phyloP scores from a whole-genome alignment of 2,888 invertebrate species.

The Ganaspis brasiliensis region DNA sequence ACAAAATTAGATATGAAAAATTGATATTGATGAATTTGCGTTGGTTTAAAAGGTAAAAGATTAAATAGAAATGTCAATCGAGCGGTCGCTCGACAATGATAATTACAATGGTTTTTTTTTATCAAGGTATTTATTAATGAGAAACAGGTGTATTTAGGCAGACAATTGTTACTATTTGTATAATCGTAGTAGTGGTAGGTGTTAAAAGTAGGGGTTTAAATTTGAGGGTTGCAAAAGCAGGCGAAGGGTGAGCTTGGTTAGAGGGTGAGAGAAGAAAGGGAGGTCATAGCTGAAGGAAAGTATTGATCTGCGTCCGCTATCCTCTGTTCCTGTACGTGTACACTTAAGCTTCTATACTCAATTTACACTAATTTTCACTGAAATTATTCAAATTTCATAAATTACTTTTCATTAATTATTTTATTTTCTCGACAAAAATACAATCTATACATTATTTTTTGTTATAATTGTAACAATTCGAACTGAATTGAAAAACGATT shows the following conservation, averaged over 20 bases:
- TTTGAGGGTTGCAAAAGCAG: conserved; percentile 70
- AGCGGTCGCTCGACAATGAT: not conserved
- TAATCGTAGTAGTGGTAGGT: conserved; percentile 11
- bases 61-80: conserved; percentile 21
- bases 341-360: conserved; percentile 65
- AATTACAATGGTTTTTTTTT: not conserved
- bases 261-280: conserved; percentile 65
- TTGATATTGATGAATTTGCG: not conserved
- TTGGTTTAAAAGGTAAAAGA: not conserved
- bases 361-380: conserved; percentile 71
- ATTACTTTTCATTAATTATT: not conserved
- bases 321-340: conserved; percentile 73
- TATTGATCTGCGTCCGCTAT: conserved; percentile 80
- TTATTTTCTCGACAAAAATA: not conserved
- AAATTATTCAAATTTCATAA: conserved; percentile 60
- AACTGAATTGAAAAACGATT: not conserved
- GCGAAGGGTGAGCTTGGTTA: conserved; percentile 52
- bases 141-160: not conserved
- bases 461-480: not conserved
- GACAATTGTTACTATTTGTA: conserved; percentile 18
- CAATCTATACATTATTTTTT: not conserved
- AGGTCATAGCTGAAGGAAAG: conserved; percentile 78
- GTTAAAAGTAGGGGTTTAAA: conserved; percentile 64
- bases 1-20: not conserved
- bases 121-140: conserved; percentile 4